Evolutionary conservation across 2,113 vertebrate genomes (phyloP).

Genomic region (Oreochromis niloticus): DNA sequence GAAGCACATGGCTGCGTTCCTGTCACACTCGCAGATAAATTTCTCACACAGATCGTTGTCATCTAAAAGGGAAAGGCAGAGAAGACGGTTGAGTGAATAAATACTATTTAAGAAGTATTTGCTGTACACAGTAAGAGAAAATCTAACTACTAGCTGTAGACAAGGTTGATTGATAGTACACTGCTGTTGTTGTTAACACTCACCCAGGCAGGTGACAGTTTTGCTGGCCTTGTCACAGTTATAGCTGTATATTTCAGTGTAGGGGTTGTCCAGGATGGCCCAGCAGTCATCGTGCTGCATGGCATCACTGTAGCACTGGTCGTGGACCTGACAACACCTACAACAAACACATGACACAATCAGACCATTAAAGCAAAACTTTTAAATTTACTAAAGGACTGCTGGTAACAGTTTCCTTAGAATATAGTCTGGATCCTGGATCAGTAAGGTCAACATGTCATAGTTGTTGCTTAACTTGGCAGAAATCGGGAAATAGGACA

Average conservation of each 20-base stretch:
- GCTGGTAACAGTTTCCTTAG: background rate
- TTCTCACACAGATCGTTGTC: conserved; percentile 53
- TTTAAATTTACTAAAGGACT: background rate
- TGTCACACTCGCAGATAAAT: conserved; percentile 82
- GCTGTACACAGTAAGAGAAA: background rate
- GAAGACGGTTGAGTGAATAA: background rate
- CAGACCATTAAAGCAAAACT: background rate
- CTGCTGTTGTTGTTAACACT: background rate
- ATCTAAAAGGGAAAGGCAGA: conserved; percentile 37
- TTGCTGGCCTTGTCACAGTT: conserved; percentile 49
- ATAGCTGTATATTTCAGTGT: conserved; percentile 66
- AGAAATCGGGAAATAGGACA: background rate
- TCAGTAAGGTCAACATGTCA: background rate
- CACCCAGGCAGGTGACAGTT: conserved; percentile 73
- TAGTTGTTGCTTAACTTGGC: background rate
- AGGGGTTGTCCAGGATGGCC: conserved; percentile 74
- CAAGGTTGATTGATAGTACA: background rate
- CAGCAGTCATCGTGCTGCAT: conserved; percentile 39
- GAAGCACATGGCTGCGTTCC: conserved; percentile 74
- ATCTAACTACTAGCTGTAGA: background rate
- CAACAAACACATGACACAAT: background rate
- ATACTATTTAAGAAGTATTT: background rate
- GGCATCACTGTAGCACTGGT: conserved; percentile 67
- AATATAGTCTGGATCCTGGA: background rate
- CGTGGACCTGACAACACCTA: conserved; percentile 79